These are phyloP conservation scores for Ochlodes sylvanus DNA, from an alignment of 2,888 invertebrate genomes.

Conservation along the genomic window DNA sequence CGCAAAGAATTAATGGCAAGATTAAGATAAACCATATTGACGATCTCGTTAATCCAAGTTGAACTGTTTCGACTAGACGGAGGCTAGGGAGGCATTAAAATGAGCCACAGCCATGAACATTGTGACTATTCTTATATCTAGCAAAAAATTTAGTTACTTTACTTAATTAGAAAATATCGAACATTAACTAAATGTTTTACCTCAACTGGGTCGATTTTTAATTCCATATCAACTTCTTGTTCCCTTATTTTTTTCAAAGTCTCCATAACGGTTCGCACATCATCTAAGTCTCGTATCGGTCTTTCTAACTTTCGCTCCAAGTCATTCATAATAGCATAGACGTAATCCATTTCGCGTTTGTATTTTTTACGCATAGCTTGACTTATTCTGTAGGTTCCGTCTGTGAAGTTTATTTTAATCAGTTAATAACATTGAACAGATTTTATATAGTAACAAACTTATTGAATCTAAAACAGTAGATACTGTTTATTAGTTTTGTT, in stretches of 20 bases:
- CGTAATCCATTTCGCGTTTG: slow-evolving; percentile 96
- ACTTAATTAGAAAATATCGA: no score
- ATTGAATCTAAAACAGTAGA: background rate
- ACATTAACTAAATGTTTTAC: slow-evolving; percentile 62
- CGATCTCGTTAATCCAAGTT: no score
- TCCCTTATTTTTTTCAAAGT: slow-evolving; percentile 96
- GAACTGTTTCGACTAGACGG: no score
- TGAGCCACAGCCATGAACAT: no score
- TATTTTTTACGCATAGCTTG: slow-evolving; percentile 95
- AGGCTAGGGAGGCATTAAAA: no score
- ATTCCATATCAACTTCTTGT: slow-evolving; percentile 97
- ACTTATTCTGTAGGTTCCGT: slow-evolving; percentile 91
- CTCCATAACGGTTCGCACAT: slow-evolving; percentile 97
- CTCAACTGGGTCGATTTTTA: slow-evolving; percentile 97
- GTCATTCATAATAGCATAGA: slow-evolving; percentile 96
- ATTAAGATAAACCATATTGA: no score
- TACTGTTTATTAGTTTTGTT: no score
- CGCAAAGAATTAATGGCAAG: no score
- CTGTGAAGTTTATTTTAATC: slow-evolving; percentile 56
- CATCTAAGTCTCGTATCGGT: slow-evolving; percentile 96
- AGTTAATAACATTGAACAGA: no score
- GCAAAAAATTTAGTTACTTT: no score
- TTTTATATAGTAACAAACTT: no score
- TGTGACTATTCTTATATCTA: no score
- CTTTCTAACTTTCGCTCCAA: slow-evolving; percentile 95